These are phyloP conservation scores for Heloderma charlesbogerti DNA, from an alignment of 2,113 vertebrate species.

Conservation along the genomic window DNA sequence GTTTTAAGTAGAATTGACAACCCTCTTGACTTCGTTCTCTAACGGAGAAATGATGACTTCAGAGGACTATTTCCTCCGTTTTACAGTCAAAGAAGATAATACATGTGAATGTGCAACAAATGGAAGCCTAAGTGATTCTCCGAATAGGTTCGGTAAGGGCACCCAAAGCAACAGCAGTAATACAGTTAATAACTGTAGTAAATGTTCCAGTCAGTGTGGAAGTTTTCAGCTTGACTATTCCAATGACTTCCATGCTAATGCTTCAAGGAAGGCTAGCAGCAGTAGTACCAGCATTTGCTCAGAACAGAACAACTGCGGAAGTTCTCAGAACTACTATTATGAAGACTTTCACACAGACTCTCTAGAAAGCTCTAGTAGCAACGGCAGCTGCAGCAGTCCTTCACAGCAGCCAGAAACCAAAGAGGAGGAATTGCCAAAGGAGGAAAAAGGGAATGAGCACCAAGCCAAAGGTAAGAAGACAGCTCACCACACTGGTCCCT, in stretches of 20 bases:
- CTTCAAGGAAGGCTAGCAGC: constrained; percentile 11
- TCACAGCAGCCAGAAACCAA: neutral
- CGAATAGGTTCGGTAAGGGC: neutral
- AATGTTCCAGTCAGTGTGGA: neutral
- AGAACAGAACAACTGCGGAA: constrained; percentile 20
- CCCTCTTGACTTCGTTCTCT: constrained; percentile 1
- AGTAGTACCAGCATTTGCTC: constrained; percentile 9
- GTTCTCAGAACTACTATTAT: constrained; percentile 15
- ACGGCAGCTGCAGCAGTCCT: neutral
- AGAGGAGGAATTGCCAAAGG: constrained; percentile 21
- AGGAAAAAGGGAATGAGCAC: constrained; percentile 33
- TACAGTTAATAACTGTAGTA: constrained; percentile 30
- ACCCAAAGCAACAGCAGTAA: constrained; percentile 55
- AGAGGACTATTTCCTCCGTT: constrained; percentile 10
- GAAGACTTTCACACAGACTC: constrained; percentile 61
- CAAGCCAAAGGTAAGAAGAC: constrained; percentile 54
- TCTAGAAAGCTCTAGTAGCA: constrained; percentile 1
- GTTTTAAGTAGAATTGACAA: neutral
- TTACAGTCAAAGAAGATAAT: constrained; percentile 1
- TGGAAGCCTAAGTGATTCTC: neutral
- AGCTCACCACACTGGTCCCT: neutral
- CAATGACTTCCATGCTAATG: neutral
- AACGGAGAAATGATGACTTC: constrained; percentile 4
- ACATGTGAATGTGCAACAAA: neutral
- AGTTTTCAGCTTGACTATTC: constrained; percentile 4